Conservation (phyloP, 2,797 vertebrate species). For the Girardinus metallicus region DNA sequence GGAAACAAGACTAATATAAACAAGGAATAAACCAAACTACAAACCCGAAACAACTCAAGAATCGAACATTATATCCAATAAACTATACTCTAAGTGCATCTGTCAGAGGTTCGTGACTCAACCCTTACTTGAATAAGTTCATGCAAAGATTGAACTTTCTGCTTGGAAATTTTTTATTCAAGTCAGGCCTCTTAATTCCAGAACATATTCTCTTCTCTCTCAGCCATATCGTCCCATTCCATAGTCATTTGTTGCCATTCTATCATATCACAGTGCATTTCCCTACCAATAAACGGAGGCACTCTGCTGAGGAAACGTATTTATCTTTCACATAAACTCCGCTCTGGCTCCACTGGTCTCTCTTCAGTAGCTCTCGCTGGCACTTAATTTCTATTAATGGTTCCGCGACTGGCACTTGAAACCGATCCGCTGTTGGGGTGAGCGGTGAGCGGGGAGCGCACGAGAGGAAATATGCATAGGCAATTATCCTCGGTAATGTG, state of each 20-base stretch:
- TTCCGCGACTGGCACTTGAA: slow-evolving; percentile 78
- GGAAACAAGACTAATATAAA: background rate
- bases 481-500: slow-evolving; percentile 81
- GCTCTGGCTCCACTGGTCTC: slow-evolving; percentile 76
- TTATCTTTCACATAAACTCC: slow-evolving; percentile 84
- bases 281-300: slow-evolving; percentile 82
- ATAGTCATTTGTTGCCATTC: slow-evolving; percentile 79
- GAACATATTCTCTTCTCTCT: slow-evolving; percentile 58
- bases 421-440: slow-evolving; percentile 70
- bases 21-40: no score
- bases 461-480: slow-evolving; percentile 81
- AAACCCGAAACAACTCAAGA: background rate
- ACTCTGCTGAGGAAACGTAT: slow-evolving; percentile 84
- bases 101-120: slow-evolving; percentile 11
- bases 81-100: background rate
- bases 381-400: slow-evolving; percentile 88
- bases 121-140: slow-evolving; percentile 9
- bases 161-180: slow-evolving; percentile 59
- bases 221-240: slow-evolving; percentile 73
- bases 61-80: background rate
- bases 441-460: slow-evolving; percentile 49
- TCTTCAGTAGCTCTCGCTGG: slow-evolving; percentile 78
- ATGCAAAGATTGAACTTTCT: slow-evolving; percentile 31
- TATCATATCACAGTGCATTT: slow-evolving; percentile 82
- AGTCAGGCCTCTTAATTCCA: slow-evolving; percentile 69